phyloP scores from a whole-genome alignment of 2,113 vertebrate species.

The Dasyornis broadbenti region DNA sequence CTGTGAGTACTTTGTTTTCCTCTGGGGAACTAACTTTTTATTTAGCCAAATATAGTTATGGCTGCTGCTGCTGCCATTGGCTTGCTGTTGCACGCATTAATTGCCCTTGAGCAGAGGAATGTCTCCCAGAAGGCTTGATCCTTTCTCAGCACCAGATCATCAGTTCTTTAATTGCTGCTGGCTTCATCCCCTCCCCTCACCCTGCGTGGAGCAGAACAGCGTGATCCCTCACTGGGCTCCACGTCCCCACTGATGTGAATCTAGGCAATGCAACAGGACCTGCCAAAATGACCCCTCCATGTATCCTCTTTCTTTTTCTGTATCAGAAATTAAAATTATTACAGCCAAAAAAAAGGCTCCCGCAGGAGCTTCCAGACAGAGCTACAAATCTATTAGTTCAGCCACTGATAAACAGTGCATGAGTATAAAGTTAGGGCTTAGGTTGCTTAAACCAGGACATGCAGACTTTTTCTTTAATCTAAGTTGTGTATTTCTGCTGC shows the following conservation, averaged over 20 bases:
- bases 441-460: background rate
- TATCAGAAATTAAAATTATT: background rate
- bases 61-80: background rate
- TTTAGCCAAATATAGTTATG: background rate
- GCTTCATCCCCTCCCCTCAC: fast-evolving
- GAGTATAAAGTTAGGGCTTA: background rate
- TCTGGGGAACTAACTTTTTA: constrained; percentile 4
- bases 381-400: background rate
- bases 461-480: background rate
- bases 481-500: background rate
- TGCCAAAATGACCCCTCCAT: background rate
- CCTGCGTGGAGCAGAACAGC: fast-evolving
- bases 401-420: fast-evolving
- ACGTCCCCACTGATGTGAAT: background rate
- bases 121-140: background rate
- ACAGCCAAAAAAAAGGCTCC: background rate
- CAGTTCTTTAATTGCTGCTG: background rate
- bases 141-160: background rate
- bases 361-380: background rate
- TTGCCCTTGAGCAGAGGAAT: background rate
- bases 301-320: background rate
- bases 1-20: background rate
- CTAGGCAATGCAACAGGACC: background rate
- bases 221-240: fast-evolving
- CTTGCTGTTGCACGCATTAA: background rate